phyloP scores from a whole-genome alignment of 2,113 vertebrate genomes.

The sheep (Ovis aries) region ARS-UI_Ramb_v3.0 NC_056057.1:92126501-92127000 shows the following conservation, averaged over 20 bases:
- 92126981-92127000: not conserved
- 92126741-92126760: not conserved
- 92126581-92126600: not conserved
- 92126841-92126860: not conserved
- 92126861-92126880: not conserved
- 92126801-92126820: conserved; percentile 24
- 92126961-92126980: not conserved
- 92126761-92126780: conserved; percentile 26
- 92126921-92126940: not conserved
- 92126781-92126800: not conserved
- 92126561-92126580: not conserved
- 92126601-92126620: not conserved
- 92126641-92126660: not conserved
- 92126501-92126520: not conserved
- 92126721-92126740: not conserved
- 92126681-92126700: not conserved
- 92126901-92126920: not conserved
- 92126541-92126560: not conserved
- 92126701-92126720: not conserved
- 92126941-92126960: not conserved
- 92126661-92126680: not conserved
- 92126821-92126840: not conserved
- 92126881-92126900: not conserved
- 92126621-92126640: not conserved
- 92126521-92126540: not conserved